Percentiles rank a stretch among this genome's conserved stretches.
phyloP scores from a whole-genome alignment of 2,888 invertebrate species.

The Epiblema foenella region DNA sequence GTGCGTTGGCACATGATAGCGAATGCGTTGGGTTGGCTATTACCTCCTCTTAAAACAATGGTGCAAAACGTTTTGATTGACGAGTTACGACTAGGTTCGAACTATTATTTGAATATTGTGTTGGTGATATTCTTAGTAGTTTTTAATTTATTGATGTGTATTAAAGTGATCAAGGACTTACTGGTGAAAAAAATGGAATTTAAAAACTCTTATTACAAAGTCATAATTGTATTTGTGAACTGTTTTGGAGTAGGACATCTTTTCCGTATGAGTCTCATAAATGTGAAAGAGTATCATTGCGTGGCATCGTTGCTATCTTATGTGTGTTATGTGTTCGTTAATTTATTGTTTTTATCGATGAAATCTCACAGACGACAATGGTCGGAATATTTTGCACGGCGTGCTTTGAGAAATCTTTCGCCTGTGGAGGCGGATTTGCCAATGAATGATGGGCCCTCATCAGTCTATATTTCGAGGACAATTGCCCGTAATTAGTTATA shows the following conservation, averaged over 20 bases:
- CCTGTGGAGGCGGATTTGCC: background rate
- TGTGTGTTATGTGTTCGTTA: background rate
- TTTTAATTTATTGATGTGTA: background rate
- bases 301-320: background rate
- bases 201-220: background rate
- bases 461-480: background rate
- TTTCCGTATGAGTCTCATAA: background rate
- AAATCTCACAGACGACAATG: background rate
- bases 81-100: background rate
- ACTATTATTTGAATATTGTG: too few relatives aligned
- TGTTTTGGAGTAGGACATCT: background rate
- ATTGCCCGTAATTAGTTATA: too few relatives aligned
- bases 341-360: background rate
- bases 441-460: background rate
- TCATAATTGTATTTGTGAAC: background rate
- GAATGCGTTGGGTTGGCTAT: background rate
- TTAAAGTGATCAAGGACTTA: background rate
- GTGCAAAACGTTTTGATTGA: background rate
- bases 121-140: background rate
- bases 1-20: background rate
- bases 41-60: background rate
- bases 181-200: background rate
- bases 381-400: background rate
- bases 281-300: background rate
- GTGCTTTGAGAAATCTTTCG: background rate